A percentile compares a stretch with the other conserved stretches of the same genome.
Conservation (phyloP, 2,113 vertebrate species). For the Haplochromis burtoni region DNA sequence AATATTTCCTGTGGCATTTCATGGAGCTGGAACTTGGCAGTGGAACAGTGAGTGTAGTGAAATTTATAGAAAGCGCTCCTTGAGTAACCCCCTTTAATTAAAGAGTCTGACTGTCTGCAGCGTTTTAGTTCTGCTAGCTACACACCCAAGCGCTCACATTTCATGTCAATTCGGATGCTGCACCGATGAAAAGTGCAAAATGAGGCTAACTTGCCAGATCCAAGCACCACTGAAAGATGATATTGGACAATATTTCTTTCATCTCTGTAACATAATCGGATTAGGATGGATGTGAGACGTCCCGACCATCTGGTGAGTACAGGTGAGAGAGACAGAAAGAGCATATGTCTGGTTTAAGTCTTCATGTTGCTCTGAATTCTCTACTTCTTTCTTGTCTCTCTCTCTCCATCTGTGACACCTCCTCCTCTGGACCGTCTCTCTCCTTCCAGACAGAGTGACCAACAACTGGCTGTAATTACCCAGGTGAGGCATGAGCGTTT, state of each 20-base stretch:
- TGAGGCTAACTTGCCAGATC: not conserved
- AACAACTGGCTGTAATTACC: conserved; percentile 34
- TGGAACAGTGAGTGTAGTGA: conserved; percentile 29
- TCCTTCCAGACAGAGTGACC: not conserved
- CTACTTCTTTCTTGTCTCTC: not conserved
- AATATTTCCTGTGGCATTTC: conserved; percentile 66
- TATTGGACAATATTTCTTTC: conserved; percentile 9
- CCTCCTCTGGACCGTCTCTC: not conserved
- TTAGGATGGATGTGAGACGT: not conserved
- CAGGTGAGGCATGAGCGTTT: conserved; percentile 56
- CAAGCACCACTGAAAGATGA: not conserved
- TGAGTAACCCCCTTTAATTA: conserved; percentile 43
- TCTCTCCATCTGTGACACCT: conserved; percentile 17
- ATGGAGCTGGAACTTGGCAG: conserved; percentile 40
- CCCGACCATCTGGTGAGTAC: not conserved
- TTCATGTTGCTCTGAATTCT: not conserved
- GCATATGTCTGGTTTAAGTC: conserved; percentile 1
- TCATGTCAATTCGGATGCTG: not conserved
- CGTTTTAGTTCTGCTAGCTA: conserved; percentile 8
- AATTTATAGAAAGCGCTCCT: conserved; percentile 40
- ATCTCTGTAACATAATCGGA: conserved; percentile 30
- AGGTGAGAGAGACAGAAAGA: conserved; percentile 21
- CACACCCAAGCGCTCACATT: not conserved
- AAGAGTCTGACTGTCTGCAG: conserved; percentile 12
- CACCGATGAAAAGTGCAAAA: not conserved